Base-by-base conservation (phyloP, 2,113 vertebrate genomes). In the Lycaon pictus region DNA sequence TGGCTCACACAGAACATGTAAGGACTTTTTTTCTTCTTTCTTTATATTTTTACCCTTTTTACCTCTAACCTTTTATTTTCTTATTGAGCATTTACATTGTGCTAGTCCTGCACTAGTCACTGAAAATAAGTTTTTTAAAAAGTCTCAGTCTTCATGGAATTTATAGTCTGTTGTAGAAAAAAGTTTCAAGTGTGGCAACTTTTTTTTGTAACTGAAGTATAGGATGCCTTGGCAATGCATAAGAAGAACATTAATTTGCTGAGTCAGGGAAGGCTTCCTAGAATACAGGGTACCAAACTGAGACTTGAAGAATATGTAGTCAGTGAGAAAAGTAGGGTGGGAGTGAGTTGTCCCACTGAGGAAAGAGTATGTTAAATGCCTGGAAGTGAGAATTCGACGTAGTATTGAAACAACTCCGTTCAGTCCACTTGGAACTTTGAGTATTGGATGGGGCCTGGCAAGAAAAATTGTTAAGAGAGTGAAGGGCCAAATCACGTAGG, bases 1-100 rank as follows among this genome's bases (percentile, higher is more conserved):
- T 99, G 99, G 99, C 99, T 8, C 99, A 99, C 98, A 99, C 99
- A 16, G 99, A 99, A 98, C 99, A 99, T 63, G 99, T 99, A 99
- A 96, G 98, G 98, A 25, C 90, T 93, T 95, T 71, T 93, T 86
- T 48, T 53, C 1, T 82, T 86, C n/a, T 20, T 25, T 67, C 51
- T 92, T 87, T 92, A 32, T 43, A 23, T 76, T 77, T 19, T 94
- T 93, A 82, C 25, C 20, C 35, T 56, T 96, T 97, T 88, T 90
- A 60, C 48, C 88, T 93, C 35, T 90, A n/a, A 77, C 16, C 29
- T 94, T 96, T 93, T 84, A 72, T 15, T 53, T 90, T 89, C 43
- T 88, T 96, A 84, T 85, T 92, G 58, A 67, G 11, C 48, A 94
- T 22, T 93, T 87, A 84, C 9, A 60, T 0, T 94, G 51, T 92